Conservation (phyloP, 2,113 vertebrate species). For the Conger conger region DNA sequence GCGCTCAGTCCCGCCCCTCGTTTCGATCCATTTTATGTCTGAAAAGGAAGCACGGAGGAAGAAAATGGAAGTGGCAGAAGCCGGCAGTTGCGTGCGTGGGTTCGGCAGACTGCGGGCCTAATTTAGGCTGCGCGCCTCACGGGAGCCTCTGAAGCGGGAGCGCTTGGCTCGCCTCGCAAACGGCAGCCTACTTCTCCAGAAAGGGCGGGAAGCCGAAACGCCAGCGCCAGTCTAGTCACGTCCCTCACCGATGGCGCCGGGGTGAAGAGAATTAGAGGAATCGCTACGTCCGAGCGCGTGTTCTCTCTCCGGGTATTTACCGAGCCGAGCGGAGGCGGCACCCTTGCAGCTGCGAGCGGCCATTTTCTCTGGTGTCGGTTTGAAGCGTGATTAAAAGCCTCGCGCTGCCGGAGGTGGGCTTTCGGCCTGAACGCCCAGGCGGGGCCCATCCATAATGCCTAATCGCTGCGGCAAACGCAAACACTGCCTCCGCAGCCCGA, state of each 20-base stretch:
- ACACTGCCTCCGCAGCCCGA: not conserved
- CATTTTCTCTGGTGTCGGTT: no score
- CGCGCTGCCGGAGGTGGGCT: no score
- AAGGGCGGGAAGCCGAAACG: not conserved
- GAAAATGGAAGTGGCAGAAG: not conserved
- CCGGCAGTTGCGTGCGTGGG: not conserved
- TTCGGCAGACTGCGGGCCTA: not conserved
- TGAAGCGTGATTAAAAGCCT: no score
- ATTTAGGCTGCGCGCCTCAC: not conserved
- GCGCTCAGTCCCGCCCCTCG: not conserved
- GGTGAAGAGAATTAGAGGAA: not conserved
- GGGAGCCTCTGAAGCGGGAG: not conserved
- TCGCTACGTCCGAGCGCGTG: not conserved
- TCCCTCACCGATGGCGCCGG: no score
- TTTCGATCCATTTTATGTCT: not conserved
- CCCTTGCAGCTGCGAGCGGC: not conserved
- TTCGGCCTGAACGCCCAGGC: not conserved
- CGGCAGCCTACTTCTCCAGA: not conserved
- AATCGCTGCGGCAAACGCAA: not conserved
- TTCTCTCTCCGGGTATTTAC: not conserved
- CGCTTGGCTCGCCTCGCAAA: not conserved
- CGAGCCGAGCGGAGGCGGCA: not conserved
- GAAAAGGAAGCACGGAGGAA: not conserved
- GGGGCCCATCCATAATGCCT: not conserved
- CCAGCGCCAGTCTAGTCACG: not conserved